phyloP scores from a whole-genome alignment of 2,888 invertebrate genomes.

The Oegoconia quadripuncta region DNA sequence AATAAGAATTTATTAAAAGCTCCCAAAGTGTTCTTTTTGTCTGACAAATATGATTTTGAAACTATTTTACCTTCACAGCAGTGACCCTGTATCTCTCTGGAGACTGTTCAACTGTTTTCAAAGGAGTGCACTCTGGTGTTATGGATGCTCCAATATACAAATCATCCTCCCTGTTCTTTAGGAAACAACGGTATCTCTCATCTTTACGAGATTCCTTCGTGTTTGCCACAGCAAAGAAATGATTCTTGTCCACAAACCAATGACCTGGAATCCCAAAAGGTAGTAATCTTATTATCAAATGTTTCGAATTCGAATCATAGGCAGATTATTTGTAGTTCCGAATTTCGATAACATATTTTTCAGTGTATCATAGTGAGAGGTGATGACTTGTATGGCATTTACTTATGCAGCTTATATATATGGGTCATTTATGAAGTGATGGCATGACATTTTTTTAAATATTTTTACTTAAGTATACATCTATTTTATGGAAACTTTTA shows the following conservation, averaged over 20 bases:
- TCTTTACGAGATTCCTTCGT: slow-evolving; percentile 97
- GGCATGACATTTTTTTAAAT: too few relatives aligned
- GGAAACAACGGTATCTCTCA: slow-evolving; percentile 95
- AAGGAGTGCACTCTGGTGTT: slow-evolving; percentile 94
- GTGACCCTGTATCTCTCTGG: slow-evolving; percentile 92
- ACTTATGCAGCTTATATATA: too few relatives aligned
- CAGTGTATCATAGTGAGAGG: too few relatives aligned
- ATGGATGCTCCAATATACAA: slow-evolving; percentile 94
- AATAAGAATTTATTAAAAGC: too few relatives aligned
- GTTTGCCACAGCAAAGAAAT: slow-evolving; percentile 98
- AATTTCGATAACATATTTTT: too few relatives aligned
- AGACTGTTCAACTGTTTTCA: slow-evolving; percentile 96
- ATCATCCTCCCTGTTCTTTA: slow-evolving; percentile 96
- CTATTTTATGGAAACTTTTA: too few relatives aligned
- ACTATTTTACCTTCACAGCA: slow-evolving; percentile 83
- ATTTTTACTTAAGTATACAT: too few relatives aligned
- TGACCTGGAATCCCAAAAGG: slow-evolving; percentile 77
- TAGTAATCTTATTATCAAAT: too few relatives aligned
- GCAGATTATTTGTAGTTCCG: background rate
- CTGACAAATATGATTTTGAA: background rate
- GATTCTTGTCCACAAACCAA: slow-evolving; percentile 97
- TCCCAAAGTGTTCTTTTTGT: background rate
- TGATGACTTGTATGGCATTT: too few relatives aligned
- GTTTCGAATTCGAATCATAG: too few relatives aligned
- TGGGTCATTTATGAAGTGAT: too few relatives aligned